phyloP scores from a whole-genome alignment of 2,113 vertebrate species.

The Larimichthys polyactis region DNA sequence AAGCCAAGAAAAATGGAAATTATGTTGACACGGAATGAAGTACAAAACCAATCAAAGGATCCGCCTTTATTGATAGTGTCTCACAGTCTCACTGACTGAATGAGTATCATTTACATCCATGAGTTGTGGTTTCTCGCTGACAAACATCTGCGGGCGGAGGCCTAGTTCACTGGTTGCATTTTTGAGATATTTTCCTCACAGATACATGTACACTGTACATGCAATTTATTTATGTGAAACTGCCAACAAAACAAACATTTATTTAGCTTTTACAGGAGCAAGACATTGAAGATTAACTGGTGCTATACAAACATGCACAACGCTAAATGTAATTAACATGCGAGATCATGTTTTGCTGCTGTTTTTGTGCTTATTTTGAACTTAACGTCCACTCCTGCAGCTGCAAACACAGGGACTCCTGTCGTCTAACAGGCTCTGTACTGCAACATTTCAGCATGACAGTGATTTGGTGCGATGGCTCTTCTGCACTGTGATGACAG shows the following conservation, averaged over 20 bases:
- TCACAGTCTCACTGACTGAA: conserved; percentile 36
- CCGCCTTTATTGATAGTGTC: conserved; percentile 26
- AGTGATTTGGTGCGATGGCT: conserved; percentile 69
- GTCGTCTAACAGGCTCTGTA: conserved; percentile 32
- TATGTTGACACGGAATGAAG: conserved; percentile 56
- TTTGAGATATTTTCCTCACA: conserved; percentile 16
- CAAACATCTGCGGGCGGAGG: conserved; percentile 29
- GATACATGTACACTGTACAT: background rate
- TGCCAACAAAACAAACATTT: background rate
- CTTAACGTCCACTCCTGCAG: conserved; percentile 6
- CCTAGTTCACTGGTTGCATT: conserved; percentile 20
- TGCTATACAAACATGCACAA: conserved; percentile 3
- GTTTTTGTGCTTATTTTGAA: conserved; percentile 12
- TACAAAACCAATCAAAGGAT: conserved; percentile 58
- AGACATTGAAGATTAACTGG: conserved; percentile 9
- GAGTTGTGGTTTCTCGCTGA: background rate
- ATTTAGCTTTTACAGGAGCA: conserved; percentile 4
- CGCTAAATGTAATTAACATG: background rate
- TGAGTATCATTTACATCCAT: conserved; percentile 34
- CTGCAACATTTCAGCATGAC: conserved; percentile 53
- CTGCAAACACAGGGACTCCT: conserved; percentile 24
- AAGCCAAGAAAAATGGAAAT: conserved; percentile 66
- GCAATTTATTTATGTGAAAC: conserved; percentile 20
- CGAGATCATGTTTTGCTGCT: conserved; percentile 11
- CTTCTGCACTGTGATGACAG: conserved; percentile 66